These are phyloP conservation scores for Drosophila buzzatii DNA, from an alignment of 2,888 invertebrate species.

Conservation along the genomic window DNA sequence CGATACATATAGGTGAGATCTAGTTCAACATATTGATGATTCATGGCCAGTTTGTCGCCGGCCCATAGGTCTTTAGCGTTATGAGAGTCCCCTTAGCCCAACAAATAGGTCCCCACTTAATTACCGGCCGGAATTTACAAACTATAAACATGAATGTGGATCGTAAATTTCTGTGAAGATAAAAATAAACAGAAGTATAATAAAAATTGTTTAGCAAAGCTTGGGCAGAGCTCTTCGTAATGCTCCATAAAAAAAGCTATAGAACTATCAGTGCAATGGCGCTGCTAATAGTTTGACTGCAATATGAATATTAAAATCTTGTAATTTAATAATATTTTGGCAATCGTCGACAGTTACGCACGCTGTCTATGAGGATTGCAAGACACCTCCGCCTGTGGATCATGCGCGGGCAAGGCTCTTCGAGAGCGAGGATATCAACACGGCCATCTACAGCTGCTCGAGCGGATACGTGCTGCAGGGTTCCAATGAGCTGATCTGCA, in stretches of 20 bases:
- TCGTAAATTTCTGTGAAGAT: slow-evolving; percentile 58
- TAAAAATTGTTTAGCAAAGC: slow-evolving; percentile 58
- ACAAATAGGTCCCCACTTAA: slow-evolving; percentile 53
- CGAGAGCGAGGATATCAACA: slow-evolving; percentile 80
- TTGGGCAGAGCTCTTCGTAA: slow-evolving; percentile 34
- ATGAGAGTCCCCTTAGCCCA: slow-evolving; percentile 24
- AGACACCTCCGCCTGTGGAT: slow-evolving; percentile 79
- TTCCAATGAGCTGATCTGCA: slow-evolving; percentile 74
- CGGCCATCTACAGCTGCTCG: slow-evolving; percentile 81
- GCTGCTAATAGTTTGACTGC: not conserved
- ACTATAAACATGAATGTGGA: slow-evolving; percentile 53
- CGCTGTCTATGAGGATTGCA: slow-evolving; percentile 81
- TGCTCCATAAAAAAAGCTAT: slow-evolving; percentile 2
- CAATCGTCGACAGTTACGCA: slow-evolving; percentile 23
- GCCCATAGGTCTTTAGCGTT: slow-evolving; percentile 34
- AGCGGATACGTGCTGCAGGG: slow-evolving; percentile 81
- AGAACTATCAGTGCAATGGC: slow-evolving; percentile 5
- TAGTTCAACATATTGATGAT: slow-evolving; percentile 36
- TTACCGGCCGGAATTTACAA: slow-evolving; percentile 71
- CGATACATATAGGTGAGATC: not conserved
- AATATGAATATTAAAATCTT: not conserved
- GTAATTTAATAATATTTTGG: not conserved
- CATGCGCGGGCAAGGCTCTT: slow-evolving; percentile 72
- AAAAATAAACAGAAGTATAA: slow-evolving; percentile 48
- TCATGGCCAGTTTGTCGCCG: slow-evolving; percentile 44